These are phyloP conservation scores for Amyelois transitella DNA, from an alignment of 1,140 invertebrate species.

Conservation along the genomic window DNA sequence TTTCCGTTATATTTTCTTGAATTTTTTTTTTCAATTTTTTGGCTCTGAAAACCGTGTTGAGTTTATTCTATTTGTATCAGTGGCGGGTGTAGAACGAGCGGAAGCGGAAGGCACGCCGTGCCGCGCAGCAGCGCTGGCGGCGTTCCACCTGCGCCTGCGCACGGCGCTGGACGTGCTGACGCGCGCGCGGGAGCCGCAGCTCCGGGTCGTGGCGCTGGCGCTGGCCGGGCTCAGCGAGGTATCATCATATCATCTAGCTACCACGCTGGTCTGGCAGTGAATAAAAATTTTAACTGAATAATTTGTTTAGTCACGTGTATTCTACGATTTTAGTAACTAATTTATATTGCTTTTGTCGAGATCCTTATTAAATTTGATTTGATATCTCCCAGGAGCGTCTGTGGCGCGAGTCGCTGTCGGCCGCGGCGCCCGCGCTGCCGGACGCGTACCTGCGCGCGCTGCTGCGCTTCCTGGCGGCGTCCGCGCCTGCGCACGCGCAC, in stretches of 20 bases:
- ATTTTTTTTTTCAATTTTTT: no score
- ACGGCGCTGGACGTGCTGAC: conserved; percentile 90
- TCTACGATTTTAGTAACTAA: no score
- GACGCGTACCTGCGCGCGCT: conserved; percentile 94
- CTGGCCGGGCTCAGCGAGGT: conserved; percentile 87
- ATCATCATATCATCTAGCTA: no score
- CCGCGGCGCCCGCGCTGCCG: conserved; percentile 85
- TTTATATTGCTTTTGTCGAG: no score
- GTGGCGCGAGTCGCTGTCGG: conserved; percentile 87
- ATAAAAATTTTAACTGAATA: no score
- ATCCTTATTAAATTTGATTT: no score
- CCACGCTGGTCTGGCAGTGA: background rate
- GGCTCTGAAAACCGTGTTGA: background rate
- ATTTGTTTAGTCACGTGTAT: no score
- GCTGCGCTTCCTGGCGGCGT: conserved; percentile 91
- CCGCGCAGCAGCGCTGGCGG: conserved; percentile 90
- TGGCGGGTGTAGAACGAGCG: conserved; percentile 76
- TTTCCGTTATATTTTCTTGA: no score
- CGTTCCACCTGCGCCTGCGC: conserved; percentile 91
- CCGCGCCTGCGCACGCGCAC: conserved; percentile 12
- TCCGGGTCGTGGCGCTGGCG: conserved; percentile 91
- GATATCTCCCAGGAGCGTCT: conserved; percentile 82
- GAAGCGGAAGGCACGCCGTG: conserved; percentile 83
- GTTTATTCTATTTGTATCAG: conserved; percentile 3
- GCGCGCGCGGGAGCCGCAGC: conserved; percentile 62